Conservation (phyloP, 2,797 vertebrate genomes). For the Trachurus trachurus region DNA sequence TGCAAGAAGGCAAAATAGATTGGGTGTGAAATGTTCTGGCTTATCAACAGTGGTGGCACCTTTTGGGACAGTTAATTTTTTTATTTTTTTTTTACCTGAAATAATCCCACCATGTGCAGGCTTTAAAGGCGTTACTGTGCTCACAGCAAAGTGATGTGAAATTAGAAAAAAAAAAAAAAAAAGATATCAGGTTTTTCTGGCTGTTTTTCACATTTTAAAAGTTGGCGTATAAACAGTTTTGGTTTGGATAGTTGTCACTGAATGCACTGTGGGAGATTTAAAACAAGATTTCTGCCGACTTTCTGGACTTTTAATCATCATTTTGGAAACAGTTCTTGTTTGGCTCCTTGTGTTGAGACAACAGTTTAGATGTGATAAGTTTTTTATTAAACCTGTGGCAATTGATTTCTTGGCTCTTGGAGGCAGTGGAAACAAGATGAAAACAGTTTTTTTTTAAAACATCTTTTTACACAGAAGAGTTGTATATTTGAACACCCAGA, state of each 20-base stretch:
- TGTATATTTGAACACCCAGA: too few species aligned
- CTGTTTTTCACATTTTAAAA: background rate
- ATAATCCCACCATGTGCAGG: slow-evolving; percentile 14
- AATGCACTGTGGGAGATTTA: background rate
- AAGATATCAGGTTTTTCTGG: background rate
- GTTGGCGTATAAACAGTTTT: background rate
- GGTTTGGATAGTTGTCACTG: background rate
- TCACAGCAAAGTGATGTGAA: slow-evolving; percentile 18
- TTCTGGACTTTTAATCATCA: background rate
- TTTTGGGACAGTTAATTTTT: slow-evolving; percentile 42
- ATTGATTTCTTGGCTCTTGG: too few species aligned
- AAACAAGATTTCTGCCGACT: background rate
- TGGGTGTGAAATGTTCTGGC: slow-evolving; percentile 11
- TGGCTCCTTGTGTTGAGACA: background rate
- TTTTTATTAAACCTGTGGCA: background rate
- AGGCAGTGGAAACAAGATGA: background rate
- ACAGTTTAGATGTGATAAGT: background rate
- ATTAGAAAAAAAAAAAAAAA: background rate
- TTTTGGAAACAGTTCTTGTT: background rate
- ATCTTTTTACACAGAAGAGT: background rate
- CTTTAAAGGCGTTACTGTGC: slow-evolving; percentile 10
- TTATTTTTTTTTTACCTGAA: slow-evolving; percentile 23
- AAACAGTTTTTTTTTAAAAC: background rate
- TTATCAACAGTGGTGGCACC: slow-evolving; percentile 40
- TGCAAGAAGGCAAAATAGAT: background rate